Evolutionary conservation across 2,797 vertebrate species (phyloP).

Genomic region (Botia kubotai): DNA sequence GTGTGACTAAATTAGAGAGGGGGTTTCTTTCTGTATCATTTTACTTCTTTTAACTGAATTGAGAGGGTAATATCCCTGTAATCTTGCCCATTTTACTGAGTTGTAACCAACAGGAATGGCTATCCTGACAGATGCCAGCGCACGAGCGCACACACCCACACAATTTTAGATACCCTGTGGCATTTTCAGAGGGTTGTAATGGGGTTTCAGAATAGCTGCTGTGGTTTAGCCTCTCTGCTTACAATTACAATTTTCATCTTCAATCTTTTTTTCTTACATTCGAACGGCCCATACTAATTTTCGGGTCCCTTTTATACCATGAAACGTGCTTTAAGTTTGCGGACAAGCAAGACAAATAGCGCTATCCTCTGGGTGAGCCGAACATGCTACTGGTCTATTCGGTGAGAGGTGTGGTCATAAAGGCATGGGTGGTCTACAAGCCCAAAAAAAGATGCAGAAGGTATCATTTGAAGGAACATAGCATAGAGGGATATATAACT

Average conservation of each 20-base stretch:
- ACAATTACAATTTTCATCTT: constrained; percentile 37
- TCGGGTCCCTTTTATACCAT: constrained; percentile 68
- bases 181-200: constrained; percentile 25
- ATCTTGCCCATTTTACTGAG: constrained; percentile 16
- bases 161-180: constrained; percentile 42
- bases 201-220: constrained; percentile 43
- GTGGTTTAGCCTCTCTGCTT: constrained; percentile 37
- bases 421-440: constrained; percentile 75
- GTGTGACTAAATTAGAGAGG: not conserved
- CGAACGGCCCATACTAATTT: constrained; percentile 61
- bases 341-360: constrained; percentile 74
- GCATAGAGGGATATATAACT: constrained; percentile 40
- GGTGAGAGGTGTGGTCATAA: constrained; percentile 72
- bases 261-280: constrained; percentile 48
- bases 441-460: constrained; percentile 58
- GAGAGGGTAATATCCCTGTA: constrained; percentile 16
- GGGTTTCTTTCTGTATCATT: constrained; percentile 24
- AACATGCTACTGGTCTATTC: constrained; percentile 67
- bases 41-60: constrained; percentile 14
- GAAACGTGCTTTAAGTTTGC: constrained; percentile 76
- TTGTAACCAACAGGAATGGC: constrained; percentile 16
- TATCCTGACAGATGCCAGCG: constrained; percentile 46
- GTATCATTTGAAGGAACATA: constrained; percentile 44
- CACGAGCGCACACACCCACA: constrained; percentile 29
- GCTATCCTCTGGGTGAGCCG: constrained; percentile 67